Evolutionary conservation across 2,113 vertebrate species (phyloP), one percentile per base, ranked within the genome.

Genomic region (Macquaria ambigua): DNA sequence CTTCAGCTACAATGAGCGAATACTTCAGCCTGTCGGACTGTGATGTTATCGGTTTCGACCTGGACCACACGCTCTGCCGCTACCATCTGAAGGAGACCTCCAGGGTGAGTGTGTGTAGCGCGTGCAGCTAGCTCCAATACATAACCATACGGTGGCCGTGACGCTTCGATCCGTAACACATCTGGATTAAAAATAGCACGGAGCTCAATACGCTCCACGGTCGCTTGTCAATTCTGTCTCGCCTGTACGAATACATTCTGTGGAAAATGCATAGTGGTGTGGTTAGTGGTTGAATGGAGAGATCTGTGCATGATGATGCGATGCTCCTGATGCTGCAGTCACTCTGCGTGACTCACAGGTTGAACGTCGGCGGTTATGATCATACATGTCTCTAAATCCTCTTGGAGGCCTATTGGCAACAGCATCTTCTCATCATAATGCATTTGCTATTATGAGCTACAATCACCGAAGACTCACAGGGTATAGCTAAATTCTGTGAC

Each of bases 31-130:
- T 98, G 82, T 93, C 94, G 15, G 94, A 97, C 68, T 97, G 97
- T 85, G 97, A 98, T 63, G 97, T 96, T 77, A 94, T 98, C 55
- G 97, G 97, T 71, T 98, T 98, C 91, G 97, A 98, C 79, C 93
- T 98, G 94, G 97, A 99, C 95, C 97, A 98, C 93, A 98, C 98
- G 79, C 96, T 98, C 14, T 98, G 97, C 83, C 96, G 97, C 56
- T 98, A 98, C 90, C 94, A 96, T 82, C 95, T 98, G 86, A 95
- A 96, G 89, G 96, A 97, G 94, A 97, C 95, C 93, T 97, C 96
- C 80, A 95, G 94, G 97, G 98, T 98, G 96, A 98, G 77, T 39
- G 41, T n/a, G 96, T 34, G 77, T 37, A 31, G 81, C 48, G 77
- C 23, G 81, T 52, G 61, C 61, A 21, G 77, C 77, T 81, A 74